Evolutionary conservation across 2,797 vertebrate genomes (phyloP), one percentile per base, ranked within the genome.

Genomic region (Danio kyathit): DNA sequence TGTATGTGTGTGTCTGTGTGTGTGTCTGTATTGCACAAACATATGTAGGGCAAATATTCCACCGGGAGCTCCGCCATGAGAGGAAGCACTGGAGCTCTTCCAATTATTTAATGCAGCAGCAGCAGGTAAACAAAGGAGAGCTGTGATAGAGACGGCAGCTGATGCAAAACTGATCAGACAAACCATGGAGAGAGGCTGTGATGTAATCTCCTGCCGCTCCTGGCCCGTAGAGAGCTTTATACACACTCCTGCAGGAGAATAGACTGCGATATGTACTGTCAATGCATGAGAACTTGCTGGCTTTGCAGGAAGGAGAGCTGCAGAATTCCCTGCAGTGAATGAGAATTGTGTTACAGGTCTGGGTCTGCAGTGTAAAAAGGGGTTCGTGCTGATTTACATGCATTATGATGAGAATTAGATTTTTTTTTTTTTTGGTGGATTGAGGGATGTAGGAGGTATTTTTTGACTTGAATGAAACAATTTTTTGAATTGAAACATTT

Each of bases 11-110:
- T 19, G 59, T n/a, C n/a, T n/a, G n/a, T n/a, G 19, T 29, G 19
- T 76, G 70, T 83, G 81, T 89, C 90, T 92, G 90, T 91, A 91
- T 87, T 85, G 80, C 67, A 85, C 90, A 90, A 91, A 92, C 88
- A 91, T 88, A 94, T 92, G 89, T 92, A 94, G 94, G 93, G 85
- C 93, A 92, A 71, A 75, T 86, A 90, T 83, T 92, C 94, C 89
- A 77, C 82, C 16, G 92, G 91, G 92, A 91, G 41, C 16, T 5
- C 57, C 73, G 88, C 89, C 85, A 90, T 91, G 86, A 84, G 80
- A 91, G 86, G 88, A 91, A 64, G 81, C 86, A 83, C 84, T 61
- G 85, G 76, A 83, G 49, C 85, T 83, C 86, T 87, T 87, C 83
- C 88, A 86, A 85, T 84, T 75, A 83, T 81, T 84, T 82, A 81